These are phyloP conservation scores for Drosophila pseudoobscura DNA, from an alignment of 1,140 invertebrate genomes.

Conservation along the genomic window DNA sequence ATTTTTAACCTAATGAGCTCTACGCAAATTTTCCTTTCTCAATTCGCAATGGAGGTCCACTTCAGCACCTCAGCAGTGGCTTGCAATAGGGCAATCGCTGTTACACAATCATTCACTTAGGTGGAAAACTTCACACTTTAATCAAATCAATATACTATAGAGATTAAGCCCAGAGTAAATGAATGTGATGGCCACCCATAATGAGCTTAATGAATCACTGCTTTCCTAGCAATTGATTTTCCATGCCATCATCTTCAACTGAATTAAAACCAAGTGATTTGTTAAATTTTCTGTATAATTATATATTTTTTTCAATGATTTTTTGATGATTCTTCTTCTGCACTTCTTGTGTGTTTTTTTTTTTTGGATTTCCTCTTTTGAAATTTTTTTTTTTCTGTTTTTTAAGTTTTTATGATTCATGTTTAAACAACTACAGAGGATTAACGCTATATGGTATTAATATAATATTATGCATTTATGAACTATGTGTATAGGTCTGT, in stretches of 20 bases:
- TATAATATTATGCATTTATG: conserved; percentile 67
- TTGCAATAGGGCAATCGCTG: conserved; percentile 8
- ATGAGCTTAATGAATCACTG: too few species aligned
- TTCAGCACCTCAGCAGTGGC: neutral
- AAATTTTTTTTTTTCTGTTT: conserved; percentile 29
- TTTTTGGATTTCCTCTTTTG: conserved; percentile 27
- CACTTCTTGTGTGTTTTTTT: conserved; percentile 19
- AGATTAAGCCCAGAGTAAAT: too few species aligned
- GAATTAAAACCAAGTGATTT: conserved; percentile 19
- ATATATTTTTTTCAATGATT: conserved; percentile 73
- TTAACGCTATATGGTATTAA: conserved; percentile 77
- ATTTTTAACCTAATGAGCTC: neutral
- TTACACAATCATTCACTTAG: conserved; percentile 28
- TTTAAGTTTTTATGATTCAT: conserved; percentile 60
- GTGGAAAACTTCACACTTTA: conserved; percentile 21
- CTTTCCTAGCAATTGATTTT: too few species aligned
- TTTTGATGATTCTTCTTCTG: conserved; percentile 43
- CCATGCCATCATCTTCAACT: neutral
- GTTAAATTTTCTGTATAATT: conserved; percentile 64
- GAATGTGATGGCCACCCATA: too few species aligned
- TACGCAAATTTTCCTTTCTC: neutral
- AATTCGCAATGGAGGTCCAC: conserved; percentile 1
- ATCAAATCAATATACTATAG: conserved; percentile 9
- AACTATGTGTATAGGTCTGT: conserved; percentile 60
- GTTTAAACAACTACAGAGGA: conserved; percentile 79